Evolutionary conservation across 2,113 vertebrate genomes (phyloP), one percentile per base, ranked within the genome.

Genomic region (Cephalophus harveyi): DNA sequence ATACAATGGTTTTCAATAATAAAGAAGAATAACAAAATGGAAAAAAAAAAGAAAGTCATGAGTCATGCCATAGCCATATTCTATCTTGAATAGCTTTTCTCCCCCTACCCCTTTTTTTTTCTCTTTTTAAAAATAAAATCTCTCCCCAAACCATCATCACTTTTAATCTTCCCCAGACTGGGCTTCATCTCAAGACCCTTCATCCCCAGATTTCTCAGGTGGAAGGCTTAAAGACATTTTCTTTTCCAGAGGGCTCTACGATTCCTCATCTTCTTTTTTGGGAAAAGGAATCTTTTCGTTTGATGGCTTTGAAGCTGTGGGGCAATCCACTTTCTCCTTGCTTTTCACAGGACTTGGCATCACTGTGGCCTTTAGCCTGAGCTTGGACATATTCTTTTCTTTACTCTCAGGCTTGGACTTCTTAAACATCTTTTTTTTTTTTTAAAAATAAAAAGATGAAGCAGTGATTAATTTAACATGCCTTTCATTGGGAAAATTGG

Each of bases 321-420:
- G 99, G 96, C 99, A 99, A 33, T 99, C 99, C 98, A 98, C 99
- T 97, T 99, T 99, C 88, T 99, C 99, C 99, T 99, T 99, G 97
- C 99, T 99, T 99, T 99, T 99, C 99, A 99, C 99, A 55, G 99
- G 99, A 98, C 99, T 23, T 71, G n/a, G 19, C 19, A 4, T 40
- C 36, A 71, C 99, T 99, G 99, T 99, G 85, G 99, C 99, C 99
- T 99, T 99, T 99, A 99, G 99, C 97, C 99, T 98, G 88, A 99
- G 99, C 97, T 99, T 99, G 8, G 99, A 99, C 97, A 99, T 99
- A 97, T 99, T 99, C 99, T 99, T 99, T 99, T 99, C 99, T 99
- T 99, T 99, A 98, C 99, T 99, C 97, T 99, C 99, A 78, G 99
- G 99, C 97, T 99, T 99, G 93, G 99, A 99, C 97, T 99, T 99